Evolutionary conservation across 2,797 vertebrate species (phyloP), one percentile per base, ranked within the genome.

Genomic region (Yasuhikotakia modesta): DNA sequence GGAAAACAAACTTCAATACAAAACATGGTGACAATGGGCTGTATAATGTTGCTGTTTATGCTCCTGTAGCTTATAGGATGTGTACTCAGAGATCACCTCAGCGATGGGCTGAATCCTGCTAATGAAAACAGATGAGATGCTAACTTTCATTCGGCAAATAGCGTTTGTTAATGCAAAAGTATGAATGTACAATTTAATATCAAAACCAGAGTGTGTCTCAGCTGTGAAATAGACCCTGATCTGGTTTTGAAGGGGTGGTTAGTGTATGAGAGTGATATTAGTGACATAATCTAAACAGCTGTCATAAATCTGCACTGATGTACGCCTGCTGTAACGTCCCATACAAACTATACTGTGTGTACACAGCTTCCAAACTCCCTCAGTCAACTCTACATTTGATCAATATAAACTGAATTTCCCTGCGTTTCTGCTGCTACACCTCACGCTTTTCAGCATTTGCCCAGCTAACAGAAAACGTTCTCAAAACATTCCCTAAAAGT

Each of bases 161-260:
- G 35, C 50, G 0, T 43, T 70, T 63, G 45, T 70, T 78, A 70
- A 70, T 78, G 46, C 57, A 30, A 70, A 70, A 70, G 70, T 78
- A 78, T 78, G 57, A 78, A 53, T 58, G 46, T 53, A 70, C 67
- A 45, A 4, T 70, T 63, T 78, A 70, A 78, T 70, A 70, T 70
- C 66, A 63, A 58, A 78, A 39, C 45, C 57, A 43, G 30, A 78
- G 66, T n/a, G 57, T 43, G 75, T 43, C 75, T 70, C 67, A 78
- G 75, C 75, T 78, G 75, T 22, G 67, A 19, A 78, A 78, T 70
- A 70, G 75, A 68, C 75, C 75, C n/a, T 78, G 75, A 78, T 78
- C 66, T 39, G 67, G 70, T 70, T 78, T 70, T 35, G 19, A 19
- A 77, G 45, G 19, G 45, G 27, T 61, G 19, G 53, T 45, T 76